Base-by-base conservation (phyloP, 1,140 invertebrate species). In the Charaxes varanes region DNA sequence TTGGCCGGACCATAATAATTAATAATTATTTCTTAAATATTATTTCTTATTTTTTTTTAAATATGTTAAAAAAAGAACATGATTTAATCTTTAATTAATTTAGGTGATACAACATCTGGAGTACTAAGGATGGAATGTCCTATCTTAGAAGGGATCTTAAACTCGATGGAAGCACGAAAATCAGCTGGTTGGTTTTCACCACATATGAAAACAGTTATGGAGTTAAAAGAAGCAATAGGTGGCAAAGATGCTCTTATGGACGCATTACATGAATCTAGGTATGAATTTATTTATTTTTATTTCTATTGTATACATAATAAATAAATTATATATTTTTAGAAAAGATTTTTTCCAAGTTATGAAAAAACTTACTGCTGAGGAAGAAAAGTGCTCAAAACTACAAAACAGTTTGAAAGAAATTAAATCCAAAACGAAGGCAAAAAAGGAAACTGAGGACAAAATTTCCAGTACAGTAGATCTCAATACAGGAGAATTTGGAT, bases 161-260 rank as follows among this genome's bases (percentile, higher is more conserved):
- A 62, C 52, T 88, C 89, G 19, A 84, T 93, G 68, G 90, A 92
- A 58, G 86, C 88, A 1, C 83, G 91, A 21, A 90, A 91, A 62
- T 72, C 90, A 7, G 87, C 90, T 21, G 91, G 91, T 4, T 92
- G 91, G 90, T 92, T 91, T 63, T 89, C 91, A 53, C 90, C 91
- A 8, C 90, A 90, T 2, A 92, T 92, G 89, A 77, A 89, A 53
- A 85, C 91, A 6, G 88, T 91, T 45, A 87, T 90, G 41, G 89
- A 90, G 62, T 58, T 92, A 1, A 87, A 89, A 67, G 84, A 87
- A 37, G 72, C 73, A 19, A 36, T 73, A 24, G 77, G 79, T 26
- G 66, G 69, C 16, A 79, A 68, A 62, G 74, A 84, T 53, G 68
- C 67, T 24, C 52, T 85, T 6, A 45, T 78, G 17, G 41, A 47